Conservation (phyloP, 2,797 vertebrate species). For the Rhabdophis nuchalis region DNA sequence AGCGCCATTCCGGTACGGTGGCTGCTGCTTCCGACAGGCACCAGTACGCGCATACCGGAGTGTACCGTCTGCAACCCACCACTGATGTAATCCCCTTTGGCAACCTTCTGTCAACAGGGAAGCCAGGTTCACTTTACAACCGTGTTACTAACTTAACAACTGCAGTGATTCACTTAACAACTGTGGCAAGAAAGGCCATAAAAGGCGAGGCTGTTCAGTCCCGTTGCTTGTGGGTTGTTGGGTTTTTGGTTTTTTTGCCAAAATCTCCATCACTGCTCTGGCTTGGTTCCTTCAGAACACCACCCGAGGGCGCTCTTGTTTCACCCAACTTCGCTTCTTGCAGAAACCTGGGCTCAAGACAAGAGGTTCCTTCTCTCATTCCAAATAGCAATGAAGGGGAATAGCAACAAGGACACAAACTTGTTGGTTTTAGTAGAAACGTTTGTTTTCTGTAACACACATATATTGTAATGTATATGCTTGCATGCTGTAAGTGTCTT, state of each 20-base stretch:
- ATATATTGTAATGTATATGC: too few species aligned
- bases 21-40: too few species aligned
- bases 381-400: background rate
- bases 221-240: background rate
- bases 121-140: background rate
- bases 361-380: background rate
- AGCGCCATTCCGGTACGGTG: too few species aligned
- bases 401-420: too few species aligned
- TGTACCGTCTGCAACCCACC: too few species aligned
- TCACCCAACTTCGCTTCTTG: rapidly evolving
- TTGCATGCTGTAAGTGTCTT: too few species aligned
- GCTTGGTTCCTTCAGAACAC: rapidly evolving
- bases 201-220: background rate
- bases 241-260: background rate
- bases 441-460: too few species aligned
- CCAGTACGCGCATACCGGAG: too few species aligned
- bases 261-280: background rate
- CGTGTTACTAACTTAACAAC: background rate
- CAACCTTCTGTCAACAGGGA: background rate
- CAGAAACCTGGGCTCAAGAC: background rate
- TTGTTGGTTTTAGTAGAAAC: too few species aligned
- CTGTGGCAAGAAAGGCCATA: background rate
- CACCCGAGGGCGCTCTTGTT: conserved; percentile 60
- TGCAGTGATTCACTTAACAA: background rate
- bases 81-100: too few species aligned